Conservation (phyloP, 2,888 invertebrate species). For the Seira ritae region DNA sequence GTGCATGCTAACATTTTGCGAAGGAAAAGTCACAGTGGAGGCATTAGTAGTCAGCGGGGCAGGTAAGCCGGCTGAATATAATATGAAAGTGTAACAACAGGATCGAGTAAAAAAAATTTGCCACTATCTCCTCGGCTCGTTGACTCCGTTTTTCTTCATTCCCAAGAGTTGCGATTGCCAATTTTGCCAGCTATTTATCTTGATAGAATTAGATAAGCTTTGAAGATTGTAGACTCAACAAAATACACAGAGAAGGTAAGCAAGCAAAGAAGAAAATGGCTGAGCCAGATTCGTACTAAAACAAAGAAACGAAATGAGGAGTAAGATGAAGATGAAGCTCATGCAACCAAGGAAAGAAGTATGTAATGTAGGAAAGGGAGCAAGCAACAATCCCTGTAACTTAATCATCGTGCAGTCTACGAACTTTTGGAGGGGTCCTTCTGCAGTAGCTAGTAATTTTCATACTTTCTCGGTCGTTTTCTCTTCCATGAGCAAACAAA, state of each 20-base stretch:
- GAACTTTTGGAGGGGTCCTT: no score
- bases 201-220: conserved; percentile 49
- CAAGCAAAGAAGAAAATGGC: not conserved
- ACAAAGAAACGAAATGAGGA: not conserved
- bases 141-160: conserved; percentile 46
- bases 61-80: conserved; percentile 4
- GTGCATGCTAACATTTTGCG: not conserved
- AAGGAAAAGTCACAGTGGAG: not conserved
- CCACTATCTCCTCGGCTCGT: conserved; percentile 41
- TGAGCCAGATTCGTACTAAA: not conserved
- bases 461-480: not conserved
- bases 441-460: no score
- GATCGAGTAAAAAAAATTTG: conserved; percentile 32
- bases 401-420: no score
- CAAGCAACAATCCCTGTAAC: no score
- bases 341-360: no score
- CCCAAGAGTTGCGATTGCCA: conserved; percentile 57
- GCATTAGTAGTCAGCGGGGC: not conserved
- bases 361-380: no score
- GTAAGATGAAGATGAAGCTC: not conserved
- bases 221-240: not conserved
- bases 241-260: not conserved
- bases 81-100: not conserved
- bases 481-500: no score
- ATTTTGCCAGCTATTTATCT: conserved; percentile 60